These are phyloP conservation scores for Hypanus sabinus DNA, from an alignment of 2,113 vertebrate species.

Conservation along the genomic window DNA sequence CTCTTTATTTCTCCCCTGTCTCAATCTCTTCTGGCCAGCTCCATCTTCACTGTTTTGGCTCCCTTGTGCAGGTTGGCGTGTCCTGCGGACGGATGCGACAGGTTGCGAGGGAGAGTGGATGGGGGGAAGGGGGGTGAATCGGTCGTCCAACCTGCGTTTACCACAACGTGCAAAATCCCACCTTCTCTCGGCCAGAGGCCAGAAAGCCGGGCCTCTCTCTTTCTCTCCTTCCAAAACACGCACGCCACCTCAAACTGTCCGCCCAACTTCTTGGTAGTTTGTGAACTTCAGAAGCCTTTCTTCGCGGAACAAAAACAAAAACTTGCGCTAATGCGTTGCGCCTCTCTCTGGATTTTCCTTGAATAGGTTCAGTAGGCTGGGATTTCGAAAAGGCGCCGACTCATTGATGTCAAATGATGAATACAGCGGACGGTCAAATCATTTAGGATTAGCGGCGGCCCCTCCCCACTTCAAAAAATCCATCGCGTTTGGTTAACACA, in stretches of 20 bases:
- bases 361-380: background rate
- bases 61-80: background rate
- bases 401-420: background rate
- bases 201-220: background rate
- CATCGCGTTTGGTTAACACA: too few species aligned
- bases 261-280: background rate
- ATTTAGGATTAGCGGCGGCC: background rate
- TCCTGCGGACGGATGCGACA: too few species aligned
- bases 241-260: background rate
- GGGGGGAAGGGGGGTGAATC: background rate
- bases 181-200: background rate
- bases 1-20: background rate
- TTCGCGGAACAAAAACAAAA: background rate
- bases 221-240: background rate
- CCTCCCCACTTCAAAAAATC: too few species aligned
- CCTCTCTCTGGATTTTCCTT: background rate
- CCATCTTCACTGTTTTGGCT: too few species aligned
- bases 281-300: background rate
- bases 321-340: background rate
- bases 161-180: background rate
- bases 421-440: background rate
- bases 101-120: background rate
- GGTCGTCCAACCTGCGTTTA: background rate
- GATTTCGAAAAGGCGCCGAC: background rate
- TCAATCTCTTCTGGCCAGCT: too few species aligned